A percentile compares a stretch with the other conserved stretches of the same genome.
Conservation (phyloP, 2,113 vertebrate genomes). For the Tachuris rubrigastra region DNA sequence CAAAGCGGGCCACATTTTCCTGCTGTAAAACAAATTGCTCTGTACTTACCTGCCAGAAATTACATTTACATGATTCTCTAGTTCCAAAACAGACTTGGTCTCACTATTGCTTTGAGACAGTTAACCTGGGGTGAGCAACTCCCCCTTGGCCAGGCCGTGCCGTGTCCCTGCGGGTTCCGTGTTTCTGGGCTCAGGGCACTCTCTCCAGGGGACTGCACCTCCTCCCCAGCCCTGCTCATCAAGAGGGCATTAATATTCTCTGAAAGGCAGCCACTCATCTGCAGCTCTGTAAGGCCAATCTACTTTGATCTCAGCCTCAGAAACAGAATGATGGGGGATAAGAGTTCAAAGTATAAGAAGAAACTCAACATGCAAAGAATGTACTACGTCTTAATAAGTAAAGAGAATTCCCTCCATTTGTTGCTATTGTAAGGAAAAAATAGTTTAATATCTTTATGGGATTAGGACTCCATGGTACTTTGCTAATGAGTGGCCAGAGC, state of each 20-base stretch:
- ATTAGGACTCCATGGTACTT: neutral
- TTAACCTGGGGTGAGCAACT: neutral
- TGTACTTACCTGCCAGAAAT: neutral
- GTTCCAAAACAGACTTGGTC: neutral
- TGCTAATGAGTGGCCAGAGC: slow-evolving; percentile 53
- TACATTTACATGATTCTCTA: neutral
- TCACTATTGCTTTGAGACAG: neutral
- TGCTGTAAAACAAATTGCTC: neutral
- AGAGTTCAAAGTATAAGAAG: slow-evolving; percentile 45
- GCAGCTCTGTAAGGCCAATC: neutral
- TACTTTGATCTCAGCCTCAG: slow-evolving; percentile 47
- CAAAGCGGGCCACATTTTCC: neutral
- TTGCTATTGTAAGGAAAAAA: slow-evolving; percentile 44
- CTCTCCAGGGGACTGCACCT: neutral
- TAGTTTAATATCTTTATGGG: slow-evolving; percentile 55
- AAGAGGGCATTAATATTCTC: slow-evolving; percentile 30
- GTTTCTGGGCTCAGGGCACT: neutral
- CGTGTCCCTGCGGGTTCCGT: neutral
- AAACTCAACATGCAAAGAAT: slow-evolving; percentile 44
- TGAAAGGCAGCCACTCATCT: slow-evolving; percentile 30
- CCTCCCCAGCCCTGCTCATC: slow-evolving; percentile 15
- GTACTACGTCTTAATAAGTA: slow-evolving; percentile 41
- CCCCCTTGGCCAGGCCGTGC: accelerated
- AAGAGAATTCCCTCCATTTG: slow-evolving; percentile 24
- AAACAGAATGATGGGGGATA: neutral